These are phyloP conservation scores for Leptopilina boulardi DNA, from an alignment of 1,140 invertebrate species.

Conservation along the genomic window DNA sequence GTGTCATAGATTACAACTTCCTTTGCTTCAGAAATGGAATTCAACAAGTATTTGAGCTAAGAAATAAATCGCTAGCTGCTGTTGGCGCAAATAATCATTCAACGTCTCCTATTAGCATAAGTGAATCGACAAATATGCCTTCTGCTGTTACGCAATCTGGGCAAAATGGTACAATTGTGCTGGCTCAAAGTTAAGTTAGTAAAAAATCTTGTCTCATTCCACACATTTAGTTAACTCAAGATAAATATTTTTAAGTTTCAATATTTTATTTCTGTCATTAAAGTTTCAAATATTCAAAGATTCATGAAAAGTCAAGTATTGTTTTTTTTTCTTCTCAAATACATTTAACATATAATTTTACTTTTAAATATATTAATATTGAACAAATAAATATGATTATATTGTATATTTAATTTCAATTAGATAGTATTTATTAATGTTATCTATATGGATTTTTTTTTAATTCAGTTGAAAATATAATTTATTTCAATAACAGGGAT, in stretches of 20 bases:
- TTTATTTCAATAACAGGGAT: neutral
- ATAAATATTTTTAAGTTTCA: no score
- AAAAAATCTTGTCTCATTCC: neutral
- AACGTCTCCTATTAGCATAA: slow-evolving; percentile 65
- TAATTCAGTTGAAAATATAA: neutral
- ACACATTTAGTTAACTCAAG: neutral
- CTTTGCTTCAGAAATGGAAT: slow-evolving; percentile 95
- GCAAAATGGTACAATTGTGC: slow-evolving; percentile 69
- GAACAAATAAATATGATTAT: neutral
- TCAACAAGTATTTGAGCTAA: slow-evolving; percentile 91
- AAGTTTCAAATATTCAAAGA: no score
- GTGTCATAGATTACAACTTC: slow-evolving; percentile 98
- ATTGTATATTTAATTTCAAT: neutral
- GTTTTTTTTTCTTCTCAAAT: neutral
- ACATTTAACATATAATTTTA: neutral
- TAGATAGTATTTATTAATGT: slow-evolving; percentile 1
- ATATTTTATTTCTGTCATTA: no score
- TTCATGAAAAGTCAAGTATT: no score
- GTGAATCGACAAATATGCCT: slow-evolving; percentile 61
- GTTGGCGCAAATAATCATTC: slow-evolving; percentile 67
- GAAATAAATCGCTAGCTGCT: slow-evolving; percentile 78
- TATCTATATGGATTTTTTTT: slow-evolving; percentile 23
- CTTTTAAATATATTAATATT: neutral
- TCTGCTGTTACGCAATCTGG: slow-evolving; percentile 60
- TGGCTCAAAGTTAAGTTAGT: slow-evolving; percentile 67